Conservation (phyloP, 1,140 invertebrate genomes). For the Meteorus sp. region DNA sequence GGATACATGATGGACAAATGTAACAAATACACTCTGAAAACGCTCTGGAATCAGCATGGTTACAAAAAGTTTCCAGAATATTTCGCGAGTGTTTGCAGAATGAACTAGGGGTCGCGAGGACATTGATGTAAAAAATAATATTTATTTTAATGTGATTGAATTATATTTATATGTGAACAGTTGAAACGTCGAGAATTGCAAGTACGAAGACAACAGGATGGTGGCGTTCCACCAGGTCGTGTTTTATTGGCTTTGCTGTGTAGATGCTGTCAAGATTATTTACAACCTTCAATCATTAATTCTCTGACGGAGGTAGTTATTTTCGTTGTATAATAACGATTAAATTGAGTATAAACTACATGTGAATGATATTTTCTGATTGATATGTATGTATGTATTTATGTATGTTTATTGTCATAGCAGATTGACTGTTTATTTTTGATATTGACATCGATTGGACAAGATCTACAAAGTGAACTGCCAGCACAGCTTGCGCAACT, state of each 20-base stretch:
- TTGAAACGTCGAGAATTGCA: conserved; percentile 76
- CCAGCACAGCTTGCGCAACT: conserved; percentile 77
- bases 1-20: no score
- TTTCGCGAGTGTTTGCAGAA: no score
- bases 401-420: conserved; percentile 31
- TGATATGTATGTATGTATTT: not conserved
- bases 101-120: no score
- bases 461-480: conserved; percentile 80
- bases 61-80: no score
- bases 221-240: conserved; percentile 70
- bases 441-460: conserved; percentile 81
- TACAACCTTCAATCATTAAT: conserved; percentile 73
- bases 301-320: conserved; percentile 74
- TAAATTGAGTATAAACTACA: conserved; percentile 9
- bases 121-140: not conserved
- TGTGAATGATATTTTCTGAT: not conserved
- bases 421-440: conserved; percentile 86
- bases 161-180: conserved; percentile 38
- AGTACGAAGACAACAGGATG: conserved; percentile 66
- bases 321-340: not conserved
- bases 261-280: conserved; percentile 83
- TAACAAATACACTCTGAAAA: no score
- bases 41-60: no score
- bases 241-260: conserved; percentile 77
- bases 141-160: conserved; percentile 10